Base-by-base conservation (phyloP, 2,888 invertebrate genomes). In the Acleris holmiana region DNA sequence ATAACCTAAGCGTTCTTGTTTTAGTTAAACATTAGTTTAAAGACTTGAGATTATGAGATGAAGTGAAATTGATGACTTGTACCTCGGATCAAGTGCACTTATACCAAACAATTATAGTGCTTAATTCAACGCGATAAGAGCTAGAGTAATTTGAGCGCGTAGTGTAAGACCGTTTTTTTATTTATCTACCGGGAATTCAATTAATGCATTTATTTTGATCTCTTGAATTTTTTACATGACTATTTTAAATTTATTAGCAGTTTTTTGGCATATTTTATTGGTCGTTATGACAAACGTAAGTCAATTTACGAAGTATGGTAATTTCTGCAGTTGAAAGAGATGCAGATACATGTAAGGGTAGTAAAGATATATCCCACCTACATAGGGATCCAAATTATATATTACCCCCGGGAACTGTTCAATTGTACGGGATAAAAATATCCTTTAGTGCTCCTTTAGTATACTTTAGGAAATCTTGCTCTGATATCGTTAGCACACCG, bases 91-190 rank as follows among this genome's bases (percentile, higher is more conserved):
- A 70, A 83, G 82, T 82, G 82, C 82, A 80, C 82, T 82, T 77
- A 69, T 64, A 60, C 63, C 71, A 70, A 75, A 76, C 81, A 80
- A 83, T 80, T 79, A 80, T 76, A 73, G 75, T 71, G 69, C 68
- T 73, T 77, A 73, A 69, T 65, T 57, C 70, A 70, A 62, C 41
- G 58, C 47, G 47, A 59, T 74, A 73, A 69, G 70, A 67, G 70
- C 13, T 49, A 47, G 19, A 17, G 17, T 44, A 13, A 40, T 35
- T 58, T 44, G 25, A 21, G 46, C 41, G 49, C 35, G 44, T 54
- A 64, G 25, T 25, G 19, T 58, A 47, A 53, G 57, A 41, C 48
- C 53, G 35, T 56, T 61, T 61, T 61, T 51, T 54, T 48, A 47
- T 29, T 23, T 6, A 18, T 23, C 21, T 41, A 49, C 54, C 48